Evolutionary conservation across 2,888 invertebrate genomes (phyloP), one percentile per base, ranked within the genome.

Genomic region (Drosophila rellima): DNA sequence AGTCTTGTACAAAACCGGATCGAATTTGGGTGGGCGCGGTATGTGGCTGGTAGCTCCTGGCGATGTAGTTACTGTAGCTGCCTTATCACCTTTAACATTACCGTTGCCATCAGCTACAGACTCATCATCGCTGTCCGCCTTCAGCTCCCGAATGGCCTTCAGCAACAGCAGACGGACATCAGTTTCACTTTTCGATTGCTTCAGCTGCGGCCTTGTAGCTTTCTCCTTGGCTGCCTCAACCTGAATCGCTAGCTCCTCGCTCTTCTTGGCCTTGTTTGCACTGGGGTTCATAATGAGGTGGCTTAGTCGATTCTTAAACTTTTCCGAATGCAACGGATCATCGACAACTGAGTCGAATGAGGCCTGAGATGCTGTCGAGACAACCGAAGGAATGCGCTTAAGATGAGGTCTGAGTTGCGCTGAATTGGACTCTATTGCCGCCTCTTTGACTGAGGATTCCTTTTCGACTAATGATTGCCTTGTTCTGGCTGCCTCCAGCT

Each of bases 11-110:
- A 92, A 74, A 39, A 88, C 74, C 31, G 91, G 91, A 88, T 92
- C 91, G 72, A 92, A 92, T 86, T 90, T 92, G 35, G 92, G 92
- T 35, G 92, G 76, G 63, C 88, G 90, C 47, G 92, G 92, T 69
- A 91, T 91, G 48, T 40, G 65, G 40, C 31, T 29, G 29, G 23
- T 17, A 1, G 55, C 51, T 51, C 20, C 23, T 5, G 70, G 62
- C 65, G 50, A 8, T 50, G 51, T 42, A 37, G 52, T 42, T 40
- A 18, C 48, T 44, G 18, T 26, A 39, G 26, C 50, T 33, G 57
- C 60, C 47, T 61, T 78, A 67, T 62, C 75, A 64, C 42, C 76
- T 65, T 66, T 71, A 63, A 51, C 72, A 65, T 63, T 71, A 35
- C 47, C 20, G 20, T 62, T 37, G 61, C 37, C 60, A 18, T 3